Evolutionary conservation across 2,888 invertebrate species (phyloP).

Genomic region (Brachyopa scutellaris): DNA sequence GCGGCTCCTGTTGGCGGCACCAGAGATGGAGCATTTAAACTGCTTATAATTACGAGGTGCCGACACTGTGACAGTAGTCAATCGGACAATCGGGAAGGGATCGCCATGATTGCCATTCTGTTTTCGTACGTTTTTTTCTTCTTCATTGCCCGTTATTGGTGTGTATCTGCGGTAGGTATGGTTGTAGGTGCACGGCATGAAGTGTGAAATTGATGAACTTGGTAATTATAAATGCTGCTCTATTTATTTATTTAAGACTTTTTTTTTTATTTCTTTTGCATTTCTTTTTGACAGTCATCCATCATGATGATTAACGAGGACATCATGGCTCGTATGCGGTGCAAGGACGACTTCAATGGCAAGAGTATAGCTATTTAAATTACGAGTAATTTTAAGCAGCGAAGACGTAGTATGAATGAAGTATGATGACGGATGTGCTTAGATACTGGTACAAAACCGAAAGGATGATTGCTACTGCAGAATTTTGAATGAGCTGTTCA

Average conservation of each 20-base stretch:
- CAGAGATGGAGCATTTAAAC: conserved; percentile 2
- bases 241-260: conserved; percentile 15
- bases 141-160: neutral
- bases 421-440: no score
- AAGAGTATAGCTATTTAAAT: neutral
- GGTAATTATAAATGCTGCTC: conserved; percentile 25
- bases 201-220: conserved; percentile 20
- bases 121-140: no score
- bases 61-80: conserved; percentile 10
- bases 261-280: neutral
- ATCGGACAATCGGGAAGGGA: conserved; percentile 3
- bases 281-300: conserved; percentile 6
- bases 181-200: neutral
- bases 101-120: neutral
- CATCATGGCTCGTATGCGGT: neutral
- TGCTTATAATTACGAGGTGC: conserved; percentile 1
- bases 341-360: neutral
- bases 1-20: neutral
- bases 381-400: no score
- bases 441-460: no score
- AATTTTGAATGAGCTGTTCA: no score
- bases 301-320: conserved; percentile 34
- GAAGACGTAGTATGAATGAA: no score
- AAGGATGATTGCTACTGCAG: no score
- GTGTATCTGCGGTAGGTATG: neutral